Conservation (phyloP, 2,797 vertebrate genomes). For the Microtus agrestis region DNA sequence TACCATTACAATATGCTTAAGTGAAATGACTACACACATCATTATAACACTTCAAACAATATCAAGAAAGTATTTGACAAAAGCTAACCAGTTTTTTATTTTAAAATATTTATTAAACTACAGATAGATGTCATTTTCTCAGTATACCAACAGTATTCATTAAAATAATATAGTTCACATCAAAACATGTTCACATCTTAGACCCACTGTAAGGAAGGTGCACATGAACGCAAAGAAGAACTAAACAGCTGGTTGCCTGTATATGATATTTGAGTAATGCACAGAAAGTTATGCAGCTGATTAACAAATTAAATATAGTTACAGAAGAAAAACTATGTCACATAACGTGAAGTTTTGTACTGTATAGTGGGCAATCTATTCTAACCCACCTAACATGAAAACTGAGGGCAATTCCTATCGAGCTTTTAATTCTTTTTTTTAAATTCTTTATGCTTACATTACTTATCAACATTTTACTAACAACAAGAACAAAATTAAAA, state of each 20-base stretch:
- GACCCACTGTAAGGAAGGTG: background rate
- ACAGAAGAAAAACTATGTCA: background rate
- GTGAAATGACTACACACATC: background rate
- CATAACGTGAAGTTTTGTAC: background rate
- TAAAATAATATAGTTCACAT: background rate
- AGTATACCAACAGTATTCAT: background rate
- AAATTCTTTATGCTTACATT: background rate
- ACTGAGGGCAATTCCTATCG: background rate
- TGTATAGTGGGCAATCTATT: background rate
- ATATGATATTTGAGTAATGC: background rate
- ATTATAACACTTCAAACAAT: background rate
- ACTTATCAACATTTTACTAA: background rate
- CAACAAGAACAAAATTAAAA: background rate
- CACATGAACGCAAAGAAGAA: background rate
- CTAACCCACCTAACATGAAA: background rate
- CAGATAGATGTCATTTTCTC: background rate
- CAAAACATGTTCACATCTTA: background rate
- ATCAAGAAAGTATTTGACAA: background rate
- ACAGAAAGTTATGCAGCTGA: background rate
- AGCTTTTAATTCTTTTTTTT: too few relatives aligned
- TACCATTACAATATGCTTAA: background rate
- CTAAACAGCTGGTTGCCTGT: background rate
- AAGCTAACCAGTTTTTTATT: background rate
- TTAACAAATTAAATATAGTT: background rate
- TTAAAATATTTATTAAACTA: background rate